phyloP scores from a whole-genome alignment of 2,888 invertebrate genomes.

The Agrochola litura region DNA sequence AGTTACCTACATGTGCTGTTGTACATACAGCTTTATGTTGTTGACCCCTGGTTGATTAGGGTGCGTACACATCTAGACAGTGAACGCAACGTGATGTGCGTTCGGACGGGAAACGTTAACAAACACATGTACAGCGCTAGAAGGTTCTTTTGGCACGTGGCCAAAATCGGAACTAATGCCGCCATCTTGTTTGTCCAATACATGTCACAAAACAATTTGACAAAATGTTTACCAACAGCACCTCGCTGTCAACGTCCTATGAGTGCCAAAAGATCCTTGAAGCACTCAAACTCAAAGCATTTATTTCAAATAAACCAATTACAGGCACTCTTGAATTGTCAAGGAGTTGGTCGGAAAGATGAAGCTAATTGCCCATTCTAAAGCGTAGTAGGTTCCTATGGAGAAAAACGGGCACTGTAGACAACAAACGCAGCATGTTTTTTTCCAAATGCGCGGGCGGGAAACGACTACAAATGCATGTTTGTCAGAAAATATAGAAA shows the following conservation, averaged over 20 bases:
- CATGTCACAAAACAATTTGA: neutral
- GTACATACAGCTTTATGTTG: slow-evolving; percentile 33
- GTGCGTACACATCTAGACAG: neutral
- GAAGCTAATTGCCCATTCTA: too few species aligned
- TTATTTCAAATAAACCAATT: too few species aligned
- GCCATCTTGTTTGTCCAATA: neutral
- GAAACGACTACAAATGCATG: neutral
- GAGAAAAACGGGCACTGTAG: too few species aligned
- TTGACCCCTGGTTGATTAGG: slow-evolving; percentile 38
- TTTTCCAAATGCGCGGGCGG: neutral
- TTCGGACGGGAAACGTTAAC: neutral
- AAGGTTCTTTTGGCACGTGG: neutral
- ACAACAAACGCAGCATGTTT: neutral
- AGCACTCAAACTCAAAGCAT: neutral
- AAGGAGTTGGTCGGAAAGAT: too few species aligned
- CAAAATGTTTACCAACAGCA: neutral
- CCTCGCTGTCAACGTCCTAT: neutral
- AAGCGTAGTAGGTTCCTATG: too few species aligned
- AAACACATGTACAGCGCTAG: neutral
- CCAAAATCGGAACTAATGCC: too few species aligned
- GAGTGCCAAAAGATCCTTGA: neutral
- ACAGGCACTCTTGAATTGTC: too few species aligned
- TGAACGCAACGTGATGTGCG: neutral
- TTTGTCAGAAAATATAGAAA: neutral
- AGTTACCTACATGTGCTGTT: slow-evolving; percentile 27